Evolutionary conservation across 2,888 invertebrate species (phyloP).

Genomic region (Acanthococcus lagerstroemiae): DNA sequence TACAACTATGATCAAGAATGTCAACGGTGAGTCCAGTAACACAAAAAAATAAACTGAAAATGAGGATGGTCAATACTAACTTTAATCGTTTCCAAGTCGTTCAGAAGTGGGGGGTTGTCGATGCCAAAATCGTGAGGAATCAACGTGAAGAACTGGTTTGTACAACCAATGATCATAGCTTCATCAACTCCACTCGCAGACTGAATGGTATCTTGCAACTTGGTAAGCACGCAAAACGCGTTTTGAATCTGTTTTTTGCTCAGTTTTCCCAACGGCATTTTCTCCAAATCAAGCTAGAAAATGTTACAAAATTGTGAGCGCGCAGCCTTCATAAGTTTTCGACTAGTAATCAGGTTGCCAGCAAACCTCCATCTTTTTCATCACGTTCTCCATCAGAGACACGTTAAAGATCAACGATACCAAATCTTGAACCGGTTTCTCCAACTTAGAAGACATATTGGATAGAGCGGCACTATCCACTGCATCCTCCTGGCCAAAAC

Average conservation of each 20-base stretch:
- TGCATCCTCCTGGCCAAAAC: constrained; percentile 2
- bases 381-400: constrained; percentile 78
- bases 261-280: constrained; percentile 96
- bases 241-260: constrained; percentile 79
- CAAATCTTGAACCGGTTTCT: constrained; percentile 67
- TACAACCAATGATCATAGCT: constrained; percentile 63
- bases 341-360: no score
- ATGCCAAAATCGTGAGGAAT: constrained; percentile 93
- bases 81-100: constrained; percentile 63
- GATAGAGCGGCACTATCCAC: not conserved
- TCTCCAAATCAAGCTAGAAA: constrained; percentile 74
- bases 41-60: no score
- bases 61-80: no score
- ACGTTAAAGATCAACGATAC: constrained; percentile 83
- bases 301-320: not conserved
- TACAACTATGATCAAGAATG: no score
- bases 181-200: constrained; percentile 42
- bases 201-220: constrained; percentile 50
- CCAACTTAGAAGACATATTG: constrained; percentile 52
- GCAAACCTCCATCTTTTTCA: constrained; percentile 92
- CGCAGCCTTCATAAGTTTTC: not conserved
- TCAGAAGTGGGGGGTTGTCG: constrained; percentile 67
- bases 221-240: constrained; percentile 71
- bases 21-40: no score
- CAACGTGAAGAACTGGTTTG: constrained; percentile 88